Evolutionary conservation across 1,140 invertebrate species (phyloP), one percentile per base, ranked within the genome.

Genomic region (Oryzaephilus surinamensis): DNA sequence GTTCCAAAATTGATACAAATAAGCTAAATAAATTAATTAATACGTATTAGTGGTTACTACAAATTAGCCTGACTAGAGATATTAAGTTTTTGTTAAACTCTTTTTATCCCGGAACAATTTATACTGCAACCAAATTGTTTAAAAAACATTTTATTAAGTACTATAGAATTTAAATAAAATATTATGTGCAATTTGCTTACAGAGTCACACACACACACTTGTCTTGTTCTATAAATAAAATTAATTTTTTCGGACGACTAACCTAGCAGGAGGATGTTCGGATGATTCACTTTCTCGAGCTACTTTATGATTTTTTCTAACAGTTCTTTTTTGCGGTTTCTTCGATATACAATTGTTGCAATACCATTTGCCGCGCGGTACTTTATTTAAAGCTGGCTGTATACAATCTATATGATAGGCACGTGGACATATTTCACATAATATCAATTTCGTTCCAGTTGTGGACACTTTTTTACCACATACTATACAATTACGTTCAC

Each of bases 391-490:
- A 7, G 85, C 81, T 16, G 91, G 90, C 62, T 84, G 83, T 47
- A 94, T 77, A 64, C 93, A 97, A 56, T 91, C 88, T 31, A 84
- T 79, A 62, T 96, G 92, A 66, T 91, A 93, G 41, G 85, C 85
- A 35, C 89, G 76, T 2, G 85, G 84, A 67, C 92, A 97, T 12
- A 84, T 65, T 60, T 92, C 85, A 59, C 92, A 97, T 10, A 81
- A 70, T 20, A 90, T 72, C 48, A 86, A 71, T 48, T 86, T 81
- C 61, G 71, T 50, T 13, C 87, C 82, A 0, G 63, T 57, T 16
- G 59, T 43, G 2, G 68, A 65, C 2, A 68, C 65, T 47, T 79
- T 77, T 36, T 82, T 84, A 4, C 90, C 89, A 62, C 91, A 95
- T 28, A 93, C 84, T 48, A 91, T 84, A 63, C 83, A 86, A 57